A percentile compares a stretch with the other conserved stretches of the same genome.
Evolutionary conservation across 2,797 vertebrate genomes (phyloP).

Genomic region (Chelidonichthys spinosus): DNA sequence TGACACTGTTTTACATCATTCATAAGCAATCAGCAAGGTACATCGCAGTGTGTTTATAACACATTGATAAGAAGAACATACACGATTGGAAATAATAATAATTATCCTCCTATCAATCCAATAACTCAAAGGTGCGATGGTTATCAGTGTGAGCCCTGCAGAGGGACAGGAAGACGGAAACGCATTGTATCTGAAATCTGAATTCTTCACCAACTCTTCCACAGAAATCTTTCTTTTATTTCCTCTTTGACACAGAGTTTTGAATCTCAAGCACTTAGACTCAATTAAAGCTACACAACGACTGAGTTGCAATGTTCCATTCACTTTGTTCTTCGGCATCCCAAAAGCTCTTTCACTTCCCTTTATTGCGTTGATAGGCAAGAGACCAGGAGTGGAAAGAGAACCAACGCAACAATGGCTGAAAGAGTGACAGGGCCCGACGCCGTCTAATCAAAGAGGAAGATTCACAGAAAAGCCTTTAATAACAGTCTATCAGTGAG

Average conservation of each 20-base stretch:
- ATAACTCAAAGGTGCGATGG: constrained; percentile 22
- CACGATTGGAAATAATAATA: constrained; percentile 7
- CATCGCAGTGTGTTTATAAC: background rate
- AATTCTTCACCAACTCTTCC: constrained; percentile 28
- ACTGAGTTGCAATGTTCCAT: constrained; percentile 42
- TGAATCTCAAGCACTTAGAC: constrained; percentile 43
- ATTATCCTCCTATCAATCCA: constrained; percentile 15
- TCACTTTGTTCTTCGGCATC: constrained; percentile 46
- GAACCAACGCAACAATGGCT: constrained; percentile 47
- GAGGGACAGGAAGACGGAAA: constrained; percentile 24
- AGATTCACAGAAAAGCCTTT: constrained; percentile 47
- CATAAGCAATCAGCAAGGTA: background rate
- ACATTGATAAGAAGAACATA: background rate
- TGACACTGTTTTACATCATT: constrained; percentile 1
- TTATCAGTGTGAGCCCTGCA: background rate
- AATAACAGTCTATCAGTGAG: constrained; percentile 28
- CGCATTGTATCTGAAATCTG: constrained; percentile 11
- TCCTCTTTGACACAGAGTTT: constrained; percentile 36
- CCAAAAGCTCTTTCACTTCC: constrained; percentile 52
- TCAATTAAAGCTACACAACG: constrained; percentile 41
- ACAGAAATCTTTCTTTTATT: constrained; percentile 44
- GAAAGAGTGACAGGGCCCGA: constrained; percentile 38
- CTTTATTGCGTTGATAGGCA: constrained; percentile 49
- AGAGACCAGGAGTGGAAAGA: constrained; percentile 31
- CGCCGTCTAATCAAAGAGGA: constrained; percentile 37